A percentile compares a stretch with the other conserved stretches of the same genome.
Evolutionary conservation across 2,113 vertebrate species (phyloP).

Genomic region (Tamias sibiricus): DNA sequence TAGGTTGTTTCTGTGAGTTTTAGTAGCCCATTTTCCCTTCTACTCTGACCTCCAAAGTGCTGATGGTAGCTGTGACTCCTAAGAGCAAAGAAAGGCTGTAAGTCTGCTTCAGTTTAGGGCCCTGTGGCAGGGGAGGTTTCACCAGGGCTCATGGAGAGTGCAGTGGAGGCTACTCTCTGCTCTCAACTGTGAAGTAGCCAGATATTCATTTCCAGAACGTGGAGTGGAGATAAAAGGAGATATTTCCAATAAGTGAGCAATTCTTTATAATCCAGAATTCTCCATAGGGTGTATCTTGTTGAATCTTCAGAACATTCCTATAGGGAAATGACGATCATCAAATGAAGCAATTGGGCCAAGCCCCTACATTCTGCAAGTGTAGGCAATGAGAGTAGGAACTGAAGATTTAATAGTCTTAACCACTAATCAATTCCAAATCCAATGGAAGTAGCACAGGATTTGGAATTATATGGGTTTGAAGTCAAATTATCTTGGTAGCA

Average conservation of each 20-base stretch:
- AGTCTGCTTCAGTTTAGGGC: not conserved
- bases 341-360: not conserved
- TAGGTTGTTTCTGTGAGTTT: not conserved
- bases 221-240: not conserved
- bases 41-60: not conserved
- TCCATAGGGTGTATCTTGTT: not conserved
- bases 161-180: not conserved
- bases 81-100: not conserved
- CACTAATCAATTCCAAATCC: not conserved
- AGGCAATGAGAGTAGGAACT: not conserved
- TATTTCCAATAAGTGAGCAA: not conserved
- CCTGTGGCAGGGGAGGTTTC: not conserved
- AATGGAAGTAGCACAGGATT: not conserved
- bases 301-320: not conserved
- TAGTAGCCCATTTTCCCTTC: not conserved
- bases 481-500: not conserved
- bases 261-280: not conserved
- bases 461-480: not conserved
- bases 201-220: not conserved
- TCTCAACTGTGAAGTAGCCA: not conserved
- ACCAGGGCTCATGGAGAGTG: rapidly evolving
- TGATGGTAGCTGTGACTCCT: not conserved
- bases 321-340: not conserved
- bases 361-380: not conserved
- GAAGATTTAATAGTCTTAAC: not conserved